Evolutionary conservation across 2,113 vertebrate genomes (phyloP).

Genomic region (Calonectris borealis): DNA sequence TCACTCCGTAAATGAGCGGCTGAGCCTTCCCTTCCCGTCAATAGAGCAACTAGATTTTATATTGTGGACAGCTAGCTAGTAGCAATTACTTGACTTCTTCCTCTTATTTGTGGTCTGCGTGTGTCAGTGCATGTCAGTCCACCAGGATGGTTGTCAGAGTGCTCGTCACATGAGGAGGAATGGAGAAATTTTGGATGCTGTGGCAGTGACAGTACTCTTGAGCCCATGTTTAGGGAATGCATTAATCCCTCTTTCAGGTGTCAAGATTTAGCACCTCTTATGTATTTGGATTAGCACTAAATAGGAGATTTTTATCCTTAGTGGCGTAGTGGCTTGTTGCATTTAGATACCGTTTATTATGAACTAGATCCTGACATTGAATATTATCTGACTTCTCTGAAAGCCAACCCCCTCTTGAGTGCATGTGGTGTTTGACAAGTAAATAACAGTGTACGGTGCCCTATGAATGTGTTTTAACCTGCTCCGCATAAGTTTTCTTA

Average conservation of each 20-base stretch:
- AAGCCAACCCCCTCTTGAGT: not conserved
- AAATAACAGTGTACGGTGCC: conserved; percentile 21
- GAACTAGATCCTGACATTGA: conserved; percentile 3
- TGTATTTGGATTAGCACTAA: conserved; percentile 17
- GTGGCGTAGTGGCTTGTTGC: not conserved
- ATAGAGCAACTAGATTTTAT: not conserved
- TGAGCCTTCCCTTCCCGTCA: not conserved
- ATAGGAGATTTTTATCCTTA: not conserved
- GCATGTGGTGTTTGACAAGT: conserved; percentile 29
- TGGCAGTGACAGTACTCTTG: not conserved
- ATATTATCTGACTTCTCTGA: conserved; percentile 4
- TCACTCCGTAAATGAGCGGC: not conserved
- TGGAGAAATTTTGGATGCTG: not conserved
- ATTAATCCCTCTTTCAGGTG: not conserved
- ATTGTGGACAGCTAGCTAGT: not conserved
- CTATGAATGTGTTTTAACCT: conserved; percentile 1
- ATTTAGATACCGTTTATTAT: conserved; percentile 4
- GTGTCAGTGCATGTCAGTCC: not conserved
- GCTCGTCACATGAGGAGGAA: not conserved
- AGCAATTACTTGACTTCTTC: not conserved
- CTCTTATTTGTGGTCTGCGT: not conserved
- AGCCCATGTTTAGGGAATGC: not conserved
- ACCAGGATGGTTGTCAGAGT: not conserved
- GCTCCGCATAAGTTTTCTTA: not conserved
- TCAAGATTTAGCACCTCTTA: conserved; percentile 4